Conservation (phyloP, 2,113 vertebrate species). For the Hydropotes inermis region DNA sequence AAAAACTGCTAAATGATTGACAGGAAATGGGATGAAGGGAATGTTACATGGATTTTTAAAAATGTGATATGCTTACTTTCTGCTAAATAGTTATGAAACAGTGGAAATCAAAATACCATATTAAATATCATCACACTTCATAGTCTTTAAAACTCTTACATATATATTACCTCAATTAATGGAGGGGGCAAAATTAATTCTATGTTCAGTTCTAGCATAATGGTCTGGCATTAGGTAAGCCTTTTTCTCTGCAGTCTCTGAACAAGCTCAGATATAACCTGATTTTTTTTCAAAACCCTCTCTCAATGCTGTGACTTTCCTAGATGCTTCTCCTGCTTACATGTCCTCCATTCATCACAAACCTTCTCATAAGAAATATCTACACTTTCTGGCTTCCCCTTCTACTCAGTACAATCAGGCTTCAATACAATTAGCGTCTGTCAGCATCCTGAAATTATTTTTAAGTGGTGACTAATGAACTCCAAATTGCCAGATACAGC, state of each 20-base stretch:
- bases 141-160: slow-evolving; percentile 4
- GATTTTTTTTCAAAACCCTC: neutral
- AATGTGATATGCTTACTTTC: neutral
- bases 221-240: neutral
- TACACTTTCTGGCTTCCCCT: neutral
- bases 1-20: slow-evolving; percentile 14
- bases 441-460: neutral
- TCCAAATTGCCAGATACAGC: neutral
- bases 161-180: slow-evolving; percentile 1
- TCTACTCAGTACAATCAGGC: neutral
- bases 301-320: neutral
- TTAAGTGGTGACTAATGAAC: neutral
- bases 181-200: neutral
- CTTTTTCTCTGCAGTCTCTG: neutral
- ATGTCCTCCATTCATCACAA: neutral
- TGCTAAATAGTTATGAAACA: neutral
- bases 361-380: slow-evolving; percentile 10
- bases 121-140: slow-evolving; percentile 7
- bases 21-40: neutral
- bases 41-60: neutral
- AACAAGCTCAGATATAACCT: slow-evolving; percentile 8
- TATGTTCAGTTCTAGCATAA: slow-evolving; percentile 25
- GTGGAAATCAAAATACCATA: neutral
- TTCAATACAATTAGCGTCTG: neutral
- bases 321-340: neutral